These are phyloP conservation scores for Drosophila sturtevanti DNA, from an alignment of 1,140 invertebrate genomes.

Conservation along the genomic window DNA sequence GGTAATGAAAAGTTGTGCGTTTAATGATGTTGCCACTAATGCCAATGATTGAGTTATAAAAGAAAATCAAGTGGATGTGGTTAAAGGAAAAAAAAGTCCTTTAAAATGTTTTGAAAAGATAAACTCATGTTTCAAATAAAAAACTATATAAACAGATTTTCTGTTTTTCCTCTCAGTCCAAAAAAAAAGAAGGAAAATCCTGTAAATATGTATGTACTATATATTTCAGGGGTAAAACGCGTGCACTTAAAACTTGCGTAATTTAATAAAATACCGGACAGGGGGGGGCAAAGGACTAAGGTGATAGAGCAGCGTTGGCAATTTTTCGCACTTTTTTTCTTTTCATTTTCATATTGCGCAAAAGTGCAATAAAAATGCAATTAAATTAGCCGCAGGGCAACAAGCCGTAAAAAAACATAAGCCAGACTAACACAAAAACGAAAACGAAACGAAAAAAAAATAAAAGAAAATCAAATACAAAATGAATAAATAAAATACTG, in stretches of 20 bases:
- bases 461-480: not conserved
- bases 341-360: conserved; percentile 5
- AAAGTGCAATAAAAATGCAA: conserved; percentile 78
- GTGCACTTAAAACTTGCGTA: conserved; percentile 34
- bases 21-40: conserved; percentile 49
- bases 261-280: conserved; percentile 49
- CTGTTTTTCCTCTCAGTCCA: not conserved
- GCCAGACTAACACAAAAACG: conserved; percentile 1
- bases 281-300: not conserved
- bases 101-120: conserved; percentile 8
- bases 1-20: conserved; percentile 70
- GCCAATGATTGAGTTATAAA: conserved; percentile 27
- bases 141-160: conserved; percentile 28
- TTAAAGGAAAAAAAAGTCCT: conserved; percentile 26
- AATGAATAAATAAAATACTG: conserved; percentile 38
- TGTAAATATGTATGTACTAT: not conserved
- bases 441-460: conserved; percentile 31
- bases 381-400: conserved; percentile 74
- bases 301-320: conserved; percentile 15
- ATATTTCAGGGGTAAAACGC: conserved; percentile 5
- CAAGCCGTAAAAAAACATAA: conserved; percentile 45
- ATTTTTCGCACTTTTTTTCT: conserved; percentile 25
- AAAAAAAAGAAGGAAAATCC: too few species aligned
- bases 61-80: conserved; percentile 20
- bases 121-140: conserved; percentile 22